Percentiles rank a stretch among this genome's conserved stretches.
Conservation (phyloP, 2,113 vertebrate genomes). For the Hemicordylus capensis region DNA sequence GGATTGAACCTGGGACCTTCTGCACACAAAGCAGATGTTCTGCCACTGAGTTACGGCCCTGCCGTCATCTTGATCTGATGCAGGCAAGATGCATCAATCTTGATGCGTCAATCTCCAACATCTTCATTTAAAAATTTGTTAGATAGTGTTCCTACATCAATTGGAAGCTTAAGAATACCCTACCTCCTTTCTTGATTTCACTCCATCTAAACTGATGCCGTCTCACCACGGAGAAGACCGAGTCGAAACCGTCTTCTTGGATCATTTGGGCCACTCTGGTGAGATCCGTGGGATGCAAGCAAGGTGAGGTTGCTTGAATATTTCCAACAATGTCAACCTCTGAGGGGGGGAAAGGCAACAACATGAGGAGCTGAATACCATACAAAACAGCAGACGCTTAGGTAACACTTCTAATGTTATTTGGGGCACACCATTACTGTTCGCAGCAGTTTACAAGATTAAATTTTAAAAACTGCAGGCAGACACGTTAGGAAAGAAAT, state of each 20-base stretch:
- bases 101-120: too few relatives aligned
- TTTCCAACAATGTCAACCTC: conserved; percentile 90
- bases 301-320: conserved; percentile 96
- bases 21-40: too few relatives aligned
- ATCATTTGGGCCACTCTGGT: conserved; percentile 85
- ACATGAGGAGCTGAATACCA: neutral
- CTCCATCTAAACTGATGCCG: conserved; percentile 93
- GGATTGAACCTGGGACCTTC: too few relatives aligned
- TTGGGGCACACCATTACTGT: too few relatives aligned
- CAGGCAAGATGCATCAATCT: too few relatives aligned
- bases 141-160: too few relatives aligned
- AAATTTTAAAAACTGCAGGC: too few relatives aligned
- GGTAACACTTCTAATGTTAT: neutral
- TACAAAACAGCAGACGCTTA: neutral
- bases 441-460: too few relatives aligned
- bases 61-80: too few relatives aligned
- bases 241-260: conserved; percentile 82
- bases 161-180: neutral
- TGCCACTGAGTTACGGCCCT: too few relatives aligned
- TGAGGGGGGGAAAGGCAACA: conserved; percentile 58
- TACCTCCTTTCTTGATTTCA: conserved; percentile 88
- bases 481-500: too few relatives aligned
- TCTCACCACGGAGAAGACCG: conserved; percentile 93
- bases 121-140: too few relatives aligned
- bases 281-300: conserved; percentile 90